Evolutionary conservation across 2,797 vertebrate species (phyloP).

Genomic region (Poliocrania exsul): DNA sequence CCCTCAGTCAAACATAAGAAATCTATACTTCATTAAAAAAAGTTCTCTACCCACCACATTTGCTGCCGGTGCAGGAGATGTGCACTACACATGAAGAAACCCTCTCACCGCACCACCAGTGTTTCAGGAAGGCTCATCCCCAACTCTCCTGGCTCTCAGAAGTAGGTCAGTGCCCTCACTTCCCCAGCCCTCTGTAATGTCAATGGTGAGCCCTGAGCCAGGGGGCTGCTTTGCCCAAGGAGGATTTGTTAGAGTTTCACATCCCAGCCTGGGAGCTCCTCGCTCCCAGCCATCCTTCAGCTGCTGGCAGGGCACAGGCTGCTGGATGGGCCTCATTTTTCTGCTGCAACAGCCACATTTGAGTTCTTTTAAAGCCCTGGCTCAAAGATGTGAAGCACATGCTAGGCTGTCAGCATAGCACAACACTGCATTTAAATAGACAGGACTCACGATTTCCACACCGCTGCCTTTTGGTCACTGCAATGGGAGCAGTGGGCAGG

Average conservation of each 20-base stretch:
- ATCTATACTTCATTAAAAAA: background rate
- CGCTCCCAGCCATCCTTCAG: rapidly evolving
- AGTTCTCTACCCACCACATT: rapidly evolving
- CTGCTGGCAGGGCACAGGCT: rapidly evolving
- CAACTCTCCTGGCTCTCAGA: background rate
- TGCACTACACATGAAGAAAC: rapidly evolving
- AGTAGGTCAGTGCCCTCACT: rapidly evolving
- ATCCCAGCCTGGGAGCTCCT: rapidly evolving
- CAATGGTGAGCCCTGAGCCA: rapidly evolving
- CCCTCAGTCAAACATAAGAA: background rate
- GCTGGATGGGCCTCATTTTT: rapidly evolving
- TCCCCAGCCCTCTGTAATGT: background rate
- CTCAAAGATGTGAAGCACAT: background rate
- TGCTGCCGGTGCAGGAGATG: rapidly evolving
- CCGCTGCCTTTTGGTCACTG: background rate
- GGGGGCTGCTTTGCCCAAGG: rapidly evolving
- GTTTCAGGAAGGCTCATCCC: rapidly evolving
- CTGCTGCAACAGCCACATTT: background rate
- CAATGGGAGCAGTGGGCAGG: rapidly evolving
- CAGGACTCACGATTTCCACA: rapidly evolving
- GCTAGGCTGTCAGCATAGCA: background rate
- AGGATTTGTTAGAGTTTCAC: rapidly evolving
- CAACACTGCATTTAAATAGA: rapidly evolving
- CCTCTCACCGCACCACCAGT: background rate
- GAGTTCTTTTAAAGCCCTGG: background rate